Evolutionary conservation across 2,888 invertebrate species (phyloP).

Genomic region (Xestia xanthographa): DNA sequence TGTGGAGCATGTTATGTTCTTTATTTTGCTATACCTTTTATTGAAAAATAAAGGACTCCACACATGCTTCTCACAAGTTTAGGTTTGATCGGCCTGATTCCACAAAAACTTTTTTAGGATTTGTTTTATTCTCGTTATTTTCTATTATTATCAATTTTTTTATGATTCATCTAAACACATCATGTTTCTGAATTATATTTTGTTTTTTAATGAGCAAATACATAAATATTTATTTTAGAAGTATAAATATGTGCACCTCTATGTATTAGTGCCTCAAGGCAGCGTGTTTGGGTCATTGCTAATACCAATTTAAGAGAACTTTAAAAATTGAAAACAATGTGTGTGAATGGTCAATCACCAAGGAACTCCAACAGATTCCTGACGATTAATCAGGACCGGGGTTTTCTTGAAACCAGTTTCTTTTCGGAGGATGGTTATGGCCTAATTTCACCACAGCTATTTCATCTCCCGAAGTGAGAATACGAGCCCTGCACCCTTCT

Average conservation of each 20-base stretch:
- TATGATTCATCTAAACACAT: neutral
- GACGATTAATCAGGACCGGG: neutral
- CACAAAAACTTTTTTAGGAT: neutral
- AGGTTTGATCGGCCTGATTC: neutral
- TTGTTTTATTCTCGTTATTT: neutral
- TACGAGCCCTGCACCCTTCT: conserved; percentile 34
- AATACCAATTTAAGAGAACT: too few species aligned
- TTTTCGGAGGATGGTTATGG: conserved; percentile 35
- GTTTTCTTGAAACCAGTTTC: conserved; percentile 25
- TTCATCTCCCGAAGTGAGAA: conserved; percentile 4
- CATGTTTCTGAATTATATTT: too few species aligned
- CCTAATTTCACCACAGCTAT: conserved; percentile 4
- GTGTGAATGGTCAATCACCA: too few species aligned
- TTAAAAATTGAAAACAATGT: too few species aligned
- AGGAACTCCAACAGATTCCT: neutral
- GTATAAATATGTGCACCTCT: neutral
- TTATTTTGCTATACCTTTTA: too few species aligned
- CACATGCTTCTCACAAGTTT: neutral
- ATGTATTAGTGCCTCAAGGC: too few species aligned
- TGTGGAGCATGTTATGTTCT: too few species aligned
- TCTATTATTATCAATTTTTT: neutral
- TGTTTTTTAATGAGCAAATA: too few species aligned
- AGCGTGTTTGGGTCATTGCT: too few species aligned
- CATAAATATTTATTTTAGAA: too few species aligned
- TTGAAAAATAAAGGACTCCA: too few species aligned